Conservation (phyloP, 2,888 invertebrate genomes). For the Lepeophtheirus nordmannii region DNA sequence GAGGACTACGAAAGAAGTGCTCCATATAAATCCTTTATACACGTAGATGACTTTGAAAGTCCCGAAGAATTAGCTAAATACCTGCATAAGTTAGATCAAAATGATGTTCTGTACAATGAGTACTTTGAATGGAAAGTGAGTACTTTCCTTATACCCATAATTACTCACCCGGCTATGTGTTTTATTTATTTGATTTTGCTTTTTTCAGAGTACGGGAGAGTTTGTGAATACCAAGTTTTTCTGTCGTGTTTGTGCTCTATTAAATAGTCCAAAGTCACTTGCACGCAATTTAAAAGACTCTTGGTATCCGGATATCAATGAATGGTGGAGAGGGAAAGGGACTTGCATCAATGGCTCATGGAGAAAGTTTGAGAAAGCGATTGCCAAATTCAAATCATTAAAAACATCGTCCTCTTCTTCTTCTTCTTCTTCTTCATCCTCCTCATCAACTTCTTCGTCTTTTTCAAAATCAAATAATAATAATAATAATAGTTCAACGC, state of each 20-base stretch:
- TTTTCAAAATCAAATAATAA: too few relatives aligned
- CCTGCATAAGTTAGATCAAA: slow-evolving; percentile 61
- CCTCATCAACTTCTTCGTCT: too few relatives aligned
- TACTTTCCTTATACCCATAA: neutral
- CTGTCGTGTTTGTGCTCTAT: slow-evolving; percentile 72
- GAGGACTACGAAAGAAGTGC: slow-evolving; percentile 76
- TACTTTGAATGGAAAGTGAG: slow-evolving; percentile 38
- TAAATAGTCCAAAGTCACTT: slow-evolving; percentile 45
- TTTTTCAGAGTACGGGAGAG: slow-evolving; percentile 62
- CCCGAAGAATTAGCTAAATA: slow-evolving; percentile 74
- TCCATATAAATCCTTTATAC: slow-evolving; percentile 79
- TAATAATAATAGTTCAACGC: too few relatives aligned
- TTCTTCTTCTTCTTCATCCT: neutral
- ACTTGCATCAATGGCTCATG: slow-evolving; percentile 61
- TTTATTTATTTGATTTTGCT: neutral
- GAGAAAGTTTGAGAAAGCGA: slow-evolving; percentile 34
- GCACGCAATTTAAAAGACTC: slow-evolving; percentile 34
- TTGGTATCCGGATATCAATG: slow-evolving; percentile 63
- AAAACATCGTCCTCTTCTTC: neutral
- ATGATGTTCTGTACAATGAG: slow-evolving; percentile 78
- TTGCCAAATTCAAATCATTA: neutral
- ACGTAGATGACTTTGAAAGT: slow-evolving; percentile 83
- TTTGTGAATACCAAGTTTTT: slow-evolving; percentile 91
- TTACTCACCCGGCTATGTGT: too few relatives aligned
- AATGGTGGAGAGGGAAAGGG: slow-evolving; percentile 75